phyloP scores from a whole-genome alignment of 2,888 invertebrate genomes.

The Ectobius pallidus region DNA sequence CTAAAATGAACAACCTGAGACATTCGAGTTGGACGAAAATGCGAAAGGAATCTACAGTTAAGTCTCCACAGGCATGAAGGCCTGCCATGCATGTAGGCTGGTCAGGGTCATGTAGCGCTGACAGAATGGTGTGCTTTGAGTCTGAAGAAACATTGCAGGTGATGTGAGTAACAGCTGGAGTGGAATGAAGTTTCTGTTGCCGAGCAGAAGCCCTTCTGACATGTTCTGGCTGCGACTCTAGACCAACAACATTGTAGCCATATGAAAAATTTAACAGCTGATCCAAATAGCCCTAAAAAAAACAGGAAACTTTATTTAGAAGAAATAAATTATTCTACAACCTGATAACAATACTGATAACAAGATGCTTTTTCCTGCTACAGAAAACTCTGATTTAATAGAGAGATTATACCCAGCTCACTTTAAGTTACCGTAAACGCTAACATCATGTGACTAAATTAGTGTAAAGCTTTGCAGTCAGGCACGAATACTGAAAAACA shows the following conservation, averaged over 20 bases:
- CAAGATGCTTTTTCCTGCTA: too few species aligned
- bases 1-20: slow-evolving; percentile 59
- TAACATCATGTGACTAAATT: too few species aligned
- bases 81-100: slow-evolving; percentile 61
- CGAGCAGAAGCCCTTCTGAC: slow-evolving; percentile 64
- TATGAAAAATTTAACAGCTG: slow-evolving; percentile 66
- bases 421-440: too few species aligned
- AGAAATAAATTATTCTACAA: not conserved
- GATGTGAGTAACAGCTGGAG: slow-evolving; percentile 57
- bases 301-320: not conserved
- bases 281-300: slow-evolving; percentile 71
- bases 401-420: too few species aligned
- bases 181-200: slow-evolving; percentile 51
- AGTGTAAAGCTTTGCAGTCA: too few species aligned
- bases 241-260: slow-evolving; percentile 66
- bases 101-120: not conserved
- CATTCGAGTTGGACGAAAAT: slow-evolving; percentile 57
- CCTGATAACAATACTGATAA: not conserved
- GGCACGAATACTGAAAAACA: too few species aligned
- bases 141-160: slow-evolving; percentile 19
- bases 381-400: too few species aligned
- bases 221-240: slow-evolving; percentile 66
- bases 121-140: not conserved
- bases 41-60: slow-evolving; percentile 70
- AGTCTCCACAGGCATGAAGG: slow-evolving; percentile 79